Percentiles rank a stretch among this genome's conserved stretches.
Conservation (phyloP, 2,797 vertebrate species). For the Antrozous pallidus region DNA sequence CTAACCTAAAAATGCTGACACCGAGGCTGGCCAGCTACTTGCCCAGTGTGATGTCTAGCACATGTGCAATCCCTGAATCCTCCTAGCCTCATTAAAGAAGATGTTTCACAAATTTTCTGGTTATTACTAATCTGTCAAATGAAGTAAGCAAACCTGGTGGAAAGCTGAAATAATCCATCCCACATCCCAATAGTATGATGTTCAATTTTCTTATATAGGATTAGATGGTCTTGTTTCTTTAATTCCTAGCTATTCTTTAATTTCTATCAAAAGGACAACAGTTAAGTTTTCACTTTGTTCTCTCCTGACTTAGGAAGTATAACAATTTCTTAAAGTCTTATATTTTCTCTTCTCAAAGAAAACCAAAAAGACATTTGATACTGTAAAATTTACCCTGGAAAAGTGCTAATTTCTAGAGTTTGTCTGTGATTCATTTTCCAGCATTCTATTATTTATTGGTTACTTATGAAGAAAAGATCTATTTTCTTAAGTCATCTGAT, state of each 20-base stretch:
- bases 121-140: neutral
- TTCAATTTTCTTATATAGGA: neutral
- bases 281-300: neutral
- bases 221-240: neutral
- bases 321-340: neutral
- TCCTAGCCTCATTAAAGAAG: rapidly evolving
- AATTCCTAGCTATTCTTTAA: neutral
- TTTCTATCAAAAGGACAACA: neutral
- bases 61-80: neutral
- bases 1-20: neutral
- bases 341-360: neutral
- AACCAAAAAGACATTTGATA: neutral
- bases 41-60: rapidly evolving
- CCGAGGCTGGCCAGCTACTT: neutral
- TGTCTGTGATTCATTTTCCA: neutral
- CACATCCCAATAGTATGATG: rapidly evolving
- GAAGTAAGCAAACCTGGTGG: neutral
- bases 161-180: neutral
- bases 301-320: neutral
- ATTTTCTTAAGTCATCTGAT: slow-evolving; percentile 22
- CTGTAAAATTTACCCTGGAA: neutral
- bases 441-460: neutral
- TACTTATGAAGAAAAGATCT: neutral
- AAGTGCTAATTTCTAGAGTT: neutral
- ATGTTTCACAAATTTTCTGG: neutral